A percentile compares a stretch with the other conserved stretches of the same genome.
These are phyloP conservation scores for Drosophila tanythrix DNA, from an alignment of 2,888 invertebrate species.

Conservation along the genomic window DNA sequence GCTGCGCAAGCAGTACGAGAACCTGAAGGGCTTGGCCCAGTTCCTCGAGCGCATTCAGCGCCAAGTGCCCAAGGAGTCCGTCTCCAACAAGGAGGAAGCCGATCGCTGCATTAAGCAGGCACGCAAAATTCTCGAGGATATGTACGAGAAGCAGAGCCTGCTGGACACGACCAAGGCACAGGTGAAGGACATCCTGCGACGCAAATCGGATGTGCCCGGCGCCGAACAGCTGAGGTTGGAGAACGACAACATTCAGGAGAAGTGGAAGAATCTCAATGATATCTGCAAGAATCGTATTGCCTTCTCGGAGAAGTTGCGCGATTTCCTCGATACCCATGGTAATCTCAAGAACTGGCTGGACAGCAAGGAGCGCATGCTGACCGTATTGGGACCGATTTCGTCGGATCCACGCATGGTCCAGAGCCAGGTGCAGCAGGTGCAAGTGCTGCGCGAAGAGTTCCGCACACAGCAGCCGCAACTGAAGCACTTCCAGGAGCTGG, in stretches of 20 bases:
- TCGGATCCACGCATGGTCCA: conserved; percentile 98
- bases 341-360: conserved; percentile 94
- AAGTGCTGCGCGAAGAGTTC: conserved; percentile 97
- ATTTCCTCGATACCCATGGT: conserved; percentile 95
- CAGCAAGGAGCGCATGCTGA: conserved; percentile 97
- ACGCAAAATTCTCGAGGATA: conserved; percentile 93
- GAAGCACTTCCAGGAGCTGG: conserved; percentile 93
- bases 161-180: conserved; percentile 95
- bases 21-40: conserved; percentile 90
- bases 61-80: conserved; percentile 92
- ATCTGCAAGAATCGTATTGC: conserved; percentile 89
- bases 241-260: conserved; percentile 91
- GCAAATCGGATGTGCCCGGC: conserved; percentile 93
- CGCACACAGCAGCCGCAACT: conserved; percentile 96
- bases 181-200: conserved; percentile 93
- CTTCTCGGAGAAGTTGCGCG: conserved; percentile 91
- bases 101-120: conserved; percentile 94
- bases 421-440: conserved; percentile 97
- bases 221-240: conserved; percentile 93
- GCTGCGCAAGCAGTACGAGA: conserved; percentile 93
- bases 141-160: conserved; percentile 96
- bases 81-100: conserved; percentile 94
- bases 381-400: conserved; percentile 97
- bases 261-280: conserved; percentile 95
- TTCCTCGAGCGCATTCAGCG: conserved; percentile 96